Evolutionary conservation across 2,797 vertebrate species (phyloP).

Genomic region (Oreonectes daqikongensis): DNA sequence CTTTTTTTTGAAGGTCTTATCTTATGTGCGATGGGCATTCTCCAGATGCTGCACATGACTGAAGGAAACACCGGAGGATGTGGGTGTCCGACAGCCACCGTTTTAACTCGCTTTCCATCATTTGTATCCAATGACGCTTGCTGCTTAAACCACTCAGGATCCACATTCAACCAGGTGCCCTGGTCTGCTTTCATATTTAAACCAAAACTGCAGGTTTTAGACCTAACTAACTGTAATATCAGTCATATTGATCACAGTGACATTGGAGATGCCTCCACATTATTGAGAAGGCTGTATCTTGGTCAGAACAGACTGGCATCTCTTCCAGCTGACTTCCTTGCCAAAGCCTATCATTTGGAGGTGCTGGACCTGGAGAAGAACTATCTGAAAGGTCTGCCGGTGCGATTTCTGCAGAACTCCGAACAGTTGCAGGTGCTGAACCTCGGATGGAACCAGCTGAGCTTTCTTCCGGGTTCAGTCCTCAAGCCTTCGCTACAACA

Average conservation of each 20-base stretch:
- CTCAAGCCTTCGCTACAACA: slow-evolving; percentile 73
- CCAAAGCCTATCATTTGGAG: slow-evolving; percentile 70
- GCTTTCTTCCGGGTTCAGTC: slow-evolving; percentile 70
- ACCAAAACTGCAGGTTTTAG: slow-evolving; percentile 72
- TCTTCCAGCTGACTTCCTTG: slow-evolving; percentile 80
- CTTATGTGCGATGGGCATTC: slow-evolving; percentile 59
- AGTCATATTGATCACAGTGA: slow-evolving; percentile 58
- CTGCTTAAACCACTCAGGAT: slow-evolving; percentile 85
- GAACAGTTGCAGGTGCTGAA: slow-evolving; percentile 73
- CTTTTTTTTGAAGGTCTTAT: slow-evolving; percentile 68
- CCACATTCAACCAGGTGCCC: slow-evolving; percentile 71
- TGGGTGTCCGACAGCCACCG: slow-evolving; percentile 72
- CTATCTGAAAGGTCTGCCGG: slow-evolving; percentile 75
- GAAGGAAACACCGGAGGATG: slow-evolving; percentile 63
- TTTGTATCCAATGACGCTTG: slow-evolving; percentile 68
- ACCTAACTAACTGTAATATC: slow-evolving; percentile 83
- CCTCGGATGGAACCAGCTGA: slow-evolving; percentile 78
- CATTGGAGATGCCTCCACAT: slow-evolving; percentile 35
- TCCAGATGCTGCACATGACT: slow-evolving; percentile 58
- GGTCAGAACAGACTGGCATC: slow-evolving; percentile 75
- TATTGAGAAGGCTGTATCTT: slow-evolving; percentile 76
- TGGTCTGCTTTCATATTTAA: slow-evolving; percentile 76
- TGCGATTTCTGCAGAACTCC: slow-evolving; percentile 77
- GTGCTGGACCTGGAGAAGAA: slow-evolving; percentile 82
- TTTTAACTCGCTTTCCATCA: slow-evolving; percentile 70